Conservation (phyloP, 1,140 invertebrate species). For the Saccostrea glomerata region DNA sequence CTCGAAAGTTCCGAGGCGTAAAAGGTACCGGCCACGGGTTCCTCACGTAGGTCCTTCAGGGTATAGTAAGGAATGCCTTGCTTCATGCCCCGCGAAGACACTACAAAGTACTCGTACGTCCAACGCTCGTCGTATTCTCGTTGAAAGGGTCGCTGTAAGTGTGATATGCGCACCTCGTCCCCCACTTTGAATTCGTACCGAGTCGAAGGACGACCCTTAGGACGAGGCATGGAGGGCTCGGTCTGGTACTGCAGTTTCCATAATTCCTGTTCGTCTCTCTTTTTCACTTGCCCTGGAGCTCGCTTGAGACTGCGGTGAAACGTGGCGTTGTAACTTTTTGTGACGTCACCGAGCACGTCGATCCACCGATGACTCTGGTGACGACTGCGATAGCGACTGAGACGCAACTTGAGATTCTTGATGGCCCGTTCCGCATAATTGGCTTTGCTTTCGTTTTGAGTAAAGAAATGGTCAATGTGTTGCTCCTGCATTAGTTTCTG, state of each 20-base stretch:
- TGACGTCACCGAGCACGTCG: conserved; percentile 28
- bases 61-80: conserved; percentile 43
- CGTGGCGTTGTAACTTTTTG: conserved; percentile 4
- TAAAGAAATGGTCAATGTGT: conserved; percentile 40
- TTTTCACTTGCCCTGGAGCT: conserved; percentile 14
- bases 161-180: background rate
- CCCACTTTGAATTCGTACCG: conserved; percentile 41
- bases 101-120: conserved; percentile 45
- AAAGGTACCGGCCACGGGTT: conserved; percentile 39
- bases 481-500: conserved; percentile 1
- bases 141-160: conserved; percentile 30
- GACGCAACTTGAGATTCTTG: conserved; percentile 43
- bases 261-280: background rate
- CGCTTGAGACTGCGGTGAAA: conserved; percentile 34
- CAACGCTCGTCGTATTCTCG: conserved; percentile 39
- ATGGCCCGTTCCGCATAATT: conserved; percentile 43
- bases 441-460: conserved; percentile 52
- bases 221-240: background rate
- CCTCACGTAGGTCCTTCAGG: conserved; percentile 32
- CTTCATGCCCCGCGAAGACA: background rate
- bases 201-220: background rate
- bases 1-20: conserved; percentile 39
- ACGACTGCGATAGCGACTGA: conserved; percentile 44
- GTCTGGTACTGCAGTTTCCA: conserved; percentile 37
- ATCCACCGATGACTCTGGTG: conserved; percentile 37